Evolutionary conservation across 2,888 invertebrate genomes (phyloP), one percentile per base, ranked within the genome.

Genomic region (Theristus sp.): DNA sequence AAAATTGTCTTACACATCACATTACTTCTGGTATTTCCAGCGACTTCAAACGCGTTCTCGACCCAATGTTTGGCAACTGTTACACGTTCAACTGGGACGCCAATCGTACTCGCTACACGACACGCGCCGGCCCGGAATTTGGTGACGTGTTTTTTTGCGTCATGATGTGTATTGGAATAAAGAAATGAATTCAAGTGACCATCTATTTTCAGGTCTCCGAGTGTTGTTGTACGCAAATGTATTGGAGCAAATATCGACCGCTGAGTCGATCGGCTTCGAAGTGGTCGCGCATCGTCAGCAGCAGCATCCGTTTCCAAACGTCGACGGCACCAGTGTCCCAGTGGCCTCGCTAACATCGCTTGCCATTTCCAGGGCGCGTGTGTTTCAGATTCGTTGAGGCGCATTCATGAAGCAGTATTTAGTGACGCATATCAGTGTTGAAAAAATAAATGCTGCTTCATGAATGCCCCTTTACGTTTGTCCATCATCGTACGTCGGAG

Each of bases 1-100:
- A n/a, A n/a, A n/a, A n/a, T n/a, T n/a, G n/a, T n/a, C n/a, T n/a
- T n/a, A n/a, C n/a, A n/a, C n/a, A n/a, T n/a, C n/a, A n/a, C n/a
- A n/a, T n/a, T n/a, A n/a, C n/a, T n/a, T n/a, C n/a, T n/a, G n/a
- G n/a, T n/a, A n/a, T n/a, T 57, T 57, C 3, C 38, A 62, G 62
- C 1, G 60, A 62, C 29, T 62, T 62, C 53, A 25, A 26, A 3
- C 49, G 29, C 2, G 6, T n/a, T 6, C 2, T 62, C 2, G 62
- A 62, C 29, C 62, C 62, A 6, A n/a, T 26, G n/a, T 62, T 57
- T 47, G 62, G 62, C 46, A 61, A 62, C 29, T 62, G 62, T 28
- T 62, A 62, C 58, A 62, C 56, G 20, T 62, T 52, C 52, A 62
- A 62, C 27, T 60, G 46, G 28, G 47, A 57, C 29, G 20, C n/a